phyloP scores from a whole-genome alignment of 1,140 invertebrate species.

The Drosophila tropicalis region DNA sequence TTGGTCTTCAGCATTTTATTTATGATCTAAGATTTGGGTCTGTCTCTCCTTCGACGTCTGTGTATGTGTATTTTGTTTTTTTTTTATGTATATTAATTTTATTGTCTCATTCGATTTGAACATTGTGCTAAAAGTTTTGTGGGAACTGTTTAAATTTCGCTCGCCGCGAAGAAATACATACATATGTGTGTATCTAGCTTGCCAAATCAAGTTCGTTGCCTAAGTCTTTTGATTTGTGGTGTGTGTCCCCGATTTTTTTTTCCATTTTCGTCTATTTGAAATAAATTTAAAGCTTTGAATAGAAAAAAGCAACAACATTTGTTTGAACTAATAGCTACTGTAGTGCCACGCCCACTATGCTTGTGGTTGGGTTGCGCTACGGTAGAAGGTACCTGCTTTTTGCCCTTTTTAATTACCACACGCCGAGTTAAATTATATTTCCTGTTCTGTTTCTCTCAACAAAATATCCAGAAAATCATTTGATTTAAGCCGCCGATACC shows the following conservation, averaged over 20 bases:
- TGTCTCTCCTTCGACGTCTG: conserved; percentile 46
- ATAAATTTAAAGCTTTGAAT: conserved; percentile 28
- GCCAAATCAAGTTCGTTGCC: conserved; percentile 62
- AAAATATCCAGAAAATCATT: conserved; percentile 53
- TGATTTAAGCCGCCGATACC: conserved; percentile 71
- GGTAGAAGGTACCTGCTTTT: conserved; percentile 67
- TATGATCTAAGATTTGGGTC: conserved; percentile 77
- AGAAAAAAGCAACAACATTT: conserved; percentile 36
- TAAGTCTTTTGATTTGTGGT: conserved; percentile 78
- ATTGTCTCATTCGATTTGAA: conserved; percentile 68
- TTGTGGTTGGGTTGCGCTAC: neutral
- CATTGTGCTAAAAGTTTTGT: conserved; percentile 52
- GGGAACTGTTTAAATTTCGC: conserved; percentile 58
- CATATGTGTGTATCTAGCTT: neutral
- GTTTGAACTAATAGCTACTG: conserved; percentile 72
- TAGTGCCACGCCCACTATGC: conserved; percentile 56
- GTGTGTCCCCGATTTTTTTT: neutral
- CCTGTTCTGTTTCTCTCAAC: conserved; percentile 55
- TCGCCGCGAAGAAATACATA: neutral
- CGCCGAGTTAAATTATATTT: conserved; percentile 81
- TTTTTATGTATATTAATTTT: conserved; percentile 76
- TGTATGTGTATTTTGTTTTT: conserved; percentile 21
- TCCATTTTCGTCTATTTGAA: neutral
- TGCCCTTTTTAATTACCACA: conserved; percentile 80
- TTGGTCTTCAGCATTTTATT: conserved; percentile 62